Conservation (phyloP, 2,888 invertebrate species). For the Stenchaetothrips biformis region DNA sequence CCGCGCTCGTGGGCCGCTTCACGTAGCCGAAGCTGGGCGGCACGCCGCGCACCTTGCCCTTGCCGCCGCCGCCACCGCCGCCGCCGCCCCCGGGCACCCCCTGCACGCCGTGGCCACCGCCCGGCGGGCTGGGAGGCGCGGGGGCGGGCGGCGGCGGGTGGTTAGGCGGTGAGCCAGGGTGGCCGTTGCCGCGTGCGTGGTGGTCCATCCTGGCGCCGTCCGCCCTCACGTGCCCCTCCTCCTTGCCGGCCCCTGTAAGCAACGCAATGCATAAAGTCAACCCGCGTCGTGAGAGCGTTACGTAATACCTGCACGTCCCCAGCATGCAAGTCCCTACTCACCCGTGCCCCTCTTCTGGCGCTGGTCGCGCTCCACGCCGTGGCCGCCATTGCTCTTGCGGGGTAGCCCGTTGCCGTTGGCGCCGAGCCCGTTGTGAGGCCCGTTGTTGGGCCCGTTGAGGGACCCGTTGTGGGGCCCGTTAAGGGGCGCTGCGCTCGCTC, state of each 20-base stretch:
- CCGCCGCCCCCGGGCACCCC: conserved; percentile 43
- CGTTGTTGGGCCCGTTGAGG: too few species aligned
- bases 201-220: background rate
- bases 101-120: conserved; percentile 42
- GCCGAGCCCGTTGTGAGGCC: background rate
- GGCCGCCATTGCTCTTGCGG: background rate
- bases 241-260: background rate
- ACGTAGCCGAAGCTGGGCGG: conserved; percentile 83
- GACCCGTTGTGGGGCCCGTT: too few species aligned
- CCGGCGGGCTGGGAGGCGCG: conserved; percentile 30
- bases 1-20: conserved; percentile 58
- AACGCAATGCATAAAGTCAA: background rate
- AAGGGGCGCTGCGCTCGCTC: background rate
- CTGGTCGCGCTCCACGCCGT: background rate
- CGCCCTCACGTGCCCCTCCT: background rate
- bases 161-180: background rate
- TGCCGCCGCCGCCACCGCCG: conserved; percentile 48
- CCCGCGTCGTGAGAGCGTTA: background rate
- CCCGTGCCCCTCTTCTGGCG: background rate
- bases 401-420: background rate
- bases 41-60: conserved; percentile 62
- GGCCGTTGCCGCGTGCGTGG: background rate
- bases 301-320: background rate
- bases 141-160: conserved; percentile 41
- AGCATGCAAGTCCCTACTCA: background rate